Conservation (phyloP, 2,888 invertebrate species). For the Apoda limacodes region DNA sequence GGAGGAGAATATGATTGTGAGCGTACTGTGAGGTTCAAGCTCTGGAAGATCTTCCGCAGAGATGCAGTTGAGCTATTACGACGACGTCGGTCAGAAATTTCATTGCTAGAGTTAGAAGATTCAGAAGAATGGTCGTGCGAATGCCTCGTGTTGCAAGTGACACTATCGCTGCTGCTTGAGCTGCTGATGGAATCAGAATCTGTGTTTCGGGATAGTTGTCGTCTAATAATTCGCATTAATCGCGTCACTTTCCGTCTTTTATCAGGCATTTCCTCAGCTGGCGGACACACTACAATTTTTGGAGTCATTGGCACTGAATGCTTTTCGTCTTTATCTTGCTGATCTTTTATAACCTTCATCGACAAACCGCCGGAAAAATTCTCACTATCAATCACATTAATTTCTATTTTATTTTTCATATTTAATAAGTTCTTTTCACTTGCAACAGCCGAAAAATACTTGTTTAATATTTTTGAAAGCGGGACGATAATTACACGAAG, state of each 20-base stretch:
- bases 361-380: constrained; percentile 42
- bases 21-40: constrained; percentile 72
- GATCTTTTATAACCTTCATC: constrained; percentile 34
- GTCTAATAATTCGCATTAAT: constrained; percentile 75
- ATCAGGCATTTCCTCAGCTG: constrained; percentile 66
- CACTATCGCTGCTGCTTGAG: constrained; percentile 59
- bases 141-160: constrained; percentile 46
- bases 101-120: constrained; percentile 73
- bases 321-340: constrained; percentile 32
- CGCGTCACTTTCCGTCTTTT: constrained; percentile 70
- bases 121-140: constrained; percentile 60
- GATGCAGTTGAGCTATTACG: constrained; percentile 72
- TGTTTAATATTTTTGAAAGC: too few relatives aligned
- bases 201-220: constrained; percentile 68
- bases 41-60: constrained; percentile 79
- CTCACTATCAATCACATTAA: constrained; percentile 42
- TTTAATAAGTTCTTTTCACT: too few relatives aligned
- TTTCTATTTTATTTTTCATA: constrained; percentile 54
- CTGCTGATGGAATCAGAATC: constrained; percentile 53
- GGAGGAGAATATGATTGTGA: constrained; percentile 75
- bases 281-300: constrained; percentile 61
- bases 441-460: too few relatives aligned
- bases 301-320: constrained; percentile 50
- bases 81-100: constrained; percentile 63
- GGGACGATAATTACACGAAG: too few relatives aligned